Evolutionary conservation across 2,113 vertebrate species (phyloP).

Genomic region (Callocephalon fimbriatum): DNA sequence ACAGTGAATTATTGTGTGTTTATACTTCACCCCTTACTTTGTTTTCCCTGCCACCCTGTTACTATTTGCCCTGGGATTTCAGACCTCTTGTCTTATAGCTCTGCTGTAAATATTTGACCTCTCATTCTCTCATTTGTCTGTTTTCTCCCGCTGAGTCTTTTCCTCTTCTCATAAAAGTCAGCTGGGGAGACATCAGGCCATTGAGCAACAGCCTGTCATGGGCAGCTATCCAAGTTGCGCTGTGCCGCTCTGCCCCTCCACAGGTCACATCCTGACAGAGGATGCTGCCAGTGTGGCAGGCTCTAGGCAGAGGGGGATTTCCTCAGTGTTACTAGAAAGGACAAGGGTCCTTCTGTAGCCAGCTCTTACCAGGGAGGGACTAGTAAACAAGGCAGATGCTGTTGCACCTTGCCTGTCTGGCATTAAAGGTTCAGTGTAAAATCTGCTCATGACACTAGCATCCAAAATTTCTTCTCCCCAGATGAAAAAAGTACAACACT

Average conservation of each 20-base stretch:
- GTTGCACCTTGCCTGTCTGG: neutral
- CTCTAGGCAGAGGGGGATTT: neutral
- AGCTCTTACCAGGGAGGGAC: neutral
- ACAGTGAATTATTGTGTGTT: neutral
- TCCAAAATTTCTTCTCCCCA: neutral
- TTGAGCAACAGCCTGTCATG: neutral
- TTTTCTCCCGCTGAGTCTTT: slow-evolving; percentile 33
- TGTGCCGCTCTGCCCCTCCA: neutral
- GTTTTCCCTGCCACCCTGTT: slow-evolving; percentile 35
- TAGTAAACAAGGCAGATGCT: neutral
- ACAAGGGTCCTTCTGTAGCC: neutral
- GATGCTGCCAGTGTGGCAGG: neutral
- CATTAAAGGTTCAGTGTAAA: neutral
- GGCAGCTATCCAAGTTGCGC: neutral
- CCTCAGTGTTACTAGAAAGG: neutral
- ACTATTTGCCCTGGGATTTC: neutral
- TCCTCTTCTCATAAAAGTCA: slow-evolving; percentile 37
- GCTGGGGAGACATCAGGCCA: neutral
- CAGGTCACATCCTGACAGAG: neutral
- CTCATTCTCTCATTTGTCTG: neutral
- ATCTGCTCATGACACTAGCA: neutral
- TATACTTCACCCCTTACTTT: neutral
- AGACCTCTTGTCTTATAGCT: slow-evolving; percentile 9
- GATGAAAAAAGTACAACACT: neutral
- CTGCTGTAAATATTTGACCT: slow-evolving; percentile 17